Evolutionary conservation across 2,888 invertebrate genomes (phyloP).

Genomic region (Volucella inanis): DNA sequence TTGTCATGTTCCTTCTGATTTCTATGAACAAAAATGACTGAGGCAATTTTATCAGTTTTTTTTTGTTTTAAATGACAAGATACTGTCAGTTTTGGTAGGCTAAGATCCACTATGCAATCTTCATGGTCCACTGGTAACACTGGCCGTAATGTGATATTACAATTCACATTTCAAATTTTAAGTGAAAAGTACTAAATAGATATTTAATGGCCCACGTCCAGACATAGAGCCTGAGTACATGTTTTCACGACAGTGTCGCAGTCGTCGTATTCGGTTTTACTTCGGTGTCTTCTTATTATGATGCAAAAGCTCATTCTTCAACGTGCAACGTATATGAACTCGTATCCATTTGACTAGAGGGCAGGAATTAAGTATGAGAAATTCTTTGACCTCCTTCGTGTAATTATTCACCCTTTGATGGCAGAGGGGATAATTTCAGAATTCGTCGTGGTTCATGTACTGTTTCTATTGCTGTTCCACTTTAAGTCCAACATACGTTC

Average conservation of each 20-base stretch:
- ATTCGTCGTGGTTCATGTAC: no score
- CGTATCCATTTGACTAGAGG: background rate
- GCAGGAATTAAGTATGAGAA: background rate
- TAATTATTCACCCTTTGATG: conserved; percentile 37
- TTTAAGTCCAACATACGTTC: conserved; percentile 54
- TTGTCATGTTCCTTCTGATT: no score
- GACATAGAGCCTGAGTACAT: conserved; percentile 68
- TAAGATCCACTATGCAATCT: background rate
- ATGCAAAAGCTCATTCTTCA: conserved; percentile 16
- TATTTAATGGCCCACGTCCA: conserved; percentile 70
- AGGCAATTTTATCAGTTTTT: no score
- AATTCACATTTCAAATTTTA: conserved; percentile 70
- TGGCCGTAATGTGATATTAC: conserved; percentile 61
- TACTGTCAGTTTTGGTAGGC: no score
- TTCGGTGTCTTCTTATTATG: conserved; percentile 43
- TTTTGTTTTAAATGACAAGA: no score
- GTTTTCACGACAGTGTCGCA: conserved; percentile 53
- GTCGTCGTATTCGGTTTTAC: background rate
- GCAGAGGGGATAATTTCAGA: background rate
- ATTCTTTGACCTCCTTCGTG: conserved; percentile 28
- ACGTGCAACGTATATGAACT: conserved; percentile 10
- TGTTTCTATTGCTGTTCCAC: background rate
- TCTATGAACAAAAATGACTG: no score
- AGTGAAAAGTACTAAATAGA: conserved; percentile 42
- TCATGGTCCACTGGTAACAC: background rate